Evolutionary conservation across 2,888 invertebrate genomes (phyloP).

Genomic region (Sturmia bella): DNA sequence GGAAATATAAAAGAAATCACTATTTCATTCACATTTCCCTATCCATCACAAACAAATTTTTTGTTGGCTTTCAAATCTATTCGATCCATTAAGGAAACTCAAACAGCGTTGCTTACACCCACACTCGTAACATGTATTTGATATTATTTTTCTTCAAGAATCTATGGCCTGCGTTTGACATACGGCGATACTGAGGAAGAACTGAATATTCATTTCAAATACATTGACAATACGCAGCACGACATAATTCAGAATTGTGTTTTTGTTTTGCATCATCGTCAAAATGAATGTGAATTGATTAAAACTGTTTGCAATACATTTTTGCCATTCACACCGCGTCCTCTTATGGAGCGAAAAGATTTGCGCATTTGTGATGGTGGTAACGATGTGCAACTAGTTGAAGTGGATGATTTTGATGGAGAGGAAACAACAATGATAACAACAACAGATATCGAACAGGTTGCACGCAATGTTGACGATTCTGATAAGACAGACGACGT

Average conservation of each 20-base stretch:
- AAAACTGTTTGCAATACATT: conserved; percentile 76
- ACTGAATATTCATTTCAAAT: conserved; percentile 76
- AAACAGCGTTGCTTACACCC: background rate
- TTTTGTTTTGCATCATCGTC: conserved; percentile 73
- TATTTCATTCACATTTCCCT: conserved; percentile 13
- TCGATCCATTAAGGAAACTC: conserved; percentile 3
- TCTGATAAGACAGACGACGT: conserved; percentile 1
- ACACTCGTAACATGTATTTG: background rate
- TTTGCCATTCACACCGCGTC: conserved; percentile 76
- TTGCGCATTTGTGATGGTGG: conserved; percentile 75
- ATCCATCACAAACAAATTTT: background rate
- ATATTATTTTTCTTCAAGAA: conserved; percentile 67
- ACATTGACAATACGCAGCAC: conserved; percentile 76
- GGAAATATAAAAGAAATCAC: background rate
- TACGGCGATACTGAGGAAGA: conserved; percentile 75
- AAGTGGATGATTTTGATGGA: conserved; percentile 51
- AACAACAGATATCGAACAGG: conserved; percentile 56
- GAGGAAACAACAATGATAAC: conserved; percentile 59
- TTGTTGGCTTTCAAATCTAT: conserved; percentile 2
- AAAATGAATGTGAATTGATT: conserved; percentile 76
- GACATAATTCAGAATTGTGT: conserved; percentile 78
- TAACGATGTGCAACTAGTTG: conserved; percentile 63
- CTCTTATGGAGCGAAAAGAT: conserved; percentile 74
- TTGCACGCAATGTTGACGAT: conserved; percentile 7
- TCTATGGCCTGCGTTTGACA: conserved; percentile 76